Evolutionary conservation across 2,113 vertebrate genomes (phyloP).

Genomic region (Hippoglossus stenolepis): DNA sequence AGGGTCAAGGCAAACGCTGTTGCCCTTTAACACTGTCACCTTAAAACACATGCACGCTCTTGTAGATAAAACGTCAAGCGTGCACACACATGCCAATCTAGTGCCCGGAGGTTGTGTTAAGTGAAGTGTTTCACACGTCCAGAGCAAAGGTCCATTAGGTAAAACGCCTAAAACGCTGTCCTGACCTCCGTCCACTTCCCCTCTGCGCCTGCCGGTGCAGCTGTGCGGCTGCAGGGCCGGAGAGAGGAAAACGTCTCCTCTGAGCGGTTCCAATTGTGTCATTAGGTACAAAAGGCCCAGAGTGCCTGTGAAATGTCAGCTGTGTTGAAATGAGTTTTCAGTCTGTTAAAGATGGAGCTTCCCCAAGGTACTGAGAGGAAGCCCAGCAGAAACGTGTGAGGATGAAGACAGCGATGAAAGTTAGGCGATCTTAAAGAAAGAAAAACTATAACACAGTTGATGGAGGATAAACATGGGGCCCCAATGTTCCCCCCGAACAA

Average conservation of each 20-base stretch:
- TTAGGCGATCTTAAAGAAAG: no score
- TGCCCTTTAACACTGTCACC: conserved; percentile 60
- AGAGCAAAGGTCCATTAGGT: conserved; percentile 62
- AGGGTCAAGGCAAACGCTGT: conserved; percentile 19
- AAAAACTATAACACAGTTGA: not conserved
- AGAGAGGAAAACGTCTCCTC: conserved; percentile 48
- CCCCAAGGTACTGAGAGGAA: conserved; percentile 45
- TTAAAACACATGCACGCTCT: conserved; percentile 18
- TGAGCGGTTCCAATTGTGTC: conserved; percentile 54
- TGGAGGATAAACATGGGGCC: no score
- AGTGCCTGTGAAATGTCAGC: conserved; percentile 76
- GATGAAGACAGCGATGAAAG: not conserved
- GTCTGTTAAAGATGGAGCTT: conserved; percentile 60
- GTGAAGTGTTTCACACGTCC: conserved; percentile 73
- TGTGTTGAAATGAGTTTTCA: conserved; percentile 70
- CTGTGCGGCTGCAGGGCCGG: conserved; percentile 37
- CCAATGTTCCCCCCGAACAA: no score
- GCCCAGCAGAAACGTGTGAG: conserved; percentile 33
- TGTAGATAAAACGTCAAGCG: conserved; percentile 14
- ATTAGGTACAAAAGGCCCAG: conserved; percentile 48
- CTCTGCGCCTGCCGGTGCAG: conserved; percentile 32
- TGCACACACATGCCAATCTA: conserved; percentile 30
- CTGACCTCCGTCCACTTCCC: conserved; percentile 57
- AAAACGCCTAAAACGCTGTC: conserved; percentile 58
- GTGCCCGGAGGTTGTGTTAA: conserved; percentile 57